Base-by-base conservation (phyloP, 2,113 vertebrate genomes). In the Nycticebus coucang region DNA sequence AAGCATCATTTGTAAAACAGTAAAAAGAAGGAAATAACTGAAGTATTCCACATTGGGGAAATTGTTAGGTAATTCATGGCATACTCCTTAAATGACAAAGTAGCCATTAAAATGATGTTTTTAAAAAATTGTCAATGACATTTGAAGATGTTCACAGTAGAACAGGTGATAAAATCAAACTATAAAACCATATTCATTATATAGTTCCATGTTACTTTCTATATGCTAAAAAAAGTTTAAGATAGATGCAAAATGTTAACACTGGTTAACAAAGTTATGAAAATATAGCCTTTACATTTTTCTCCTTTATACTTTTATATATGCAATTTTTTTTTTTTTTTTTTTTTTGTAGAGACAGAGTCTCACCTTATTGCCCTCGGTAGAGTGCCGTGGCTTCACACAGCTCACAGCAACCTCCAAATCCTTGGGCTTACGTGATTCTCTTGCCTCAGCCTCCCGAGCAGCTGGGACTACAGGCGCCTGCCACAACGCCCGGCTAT, bases 1-100 rank as follows among this genome's bases (percentile, higher is more conserved):
- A 22, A 53, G 17, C 21, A 72, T 94, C 79, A 74, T 69, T 86
- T 79, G 19, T 66, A 83, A 92, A 60, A 78, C 5, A 68, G 37
- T 86, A 72, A 89, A 92, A 91, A 90, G 41, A 91, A 91, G 15
- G 60, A 71, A 95, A 69, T 83, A 78, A 86, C 68, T 41, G n/a
- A 69, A 87, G 81, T 68, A 9, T 66, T 62, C 37, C 68, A 60
- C 30, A 74, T 1, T 62, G 64, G 19, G 50, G 35, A 95, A 91
- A 88, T 50, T 60, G 12, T 83, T 85, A 55, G 71, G 50, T 60
- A 68, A 91, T 62, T 89, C 35, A 80, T 62, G 4, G 13, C 59
- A 53, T 72, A 79, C 28, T 88, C n/a, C 59, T 57, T 93, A 59
- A 81, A 64, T 89, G 37, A 81, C 64, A 89, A 93, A 22, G n/a